These are phyloP conservation scores for Setophaga petechia DNA, from an alignment of 2,113 vertebrate genomes.

Conservation along the genomic window DNA sequence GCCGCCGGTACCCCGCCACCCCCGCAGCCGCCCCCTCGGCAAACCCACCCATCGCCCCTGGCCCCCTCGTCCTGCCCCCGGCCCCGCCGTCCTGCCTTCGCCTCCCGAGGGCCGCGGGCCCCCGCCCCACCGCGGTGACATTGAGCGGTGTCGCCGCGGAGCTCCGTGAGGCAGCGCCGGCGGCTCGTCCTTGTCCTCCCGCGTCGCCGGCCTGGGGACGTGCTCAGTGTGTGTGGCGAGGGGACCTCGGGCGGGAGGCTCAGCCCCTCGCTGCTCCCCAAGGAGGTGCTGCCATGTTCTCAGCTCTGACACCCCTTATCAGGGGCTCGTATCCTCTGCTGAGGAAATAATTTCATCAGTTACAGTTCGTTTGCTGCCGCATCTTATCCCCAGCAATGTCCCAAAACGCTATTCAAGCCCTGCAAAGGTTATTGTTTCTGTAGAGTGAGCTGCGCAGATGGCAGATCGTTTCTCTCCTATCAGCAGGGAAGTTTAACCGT, in stretches of 20 bases:
- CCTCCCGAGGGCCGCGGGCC: not conserved
- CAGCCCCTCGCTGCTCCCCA: not conserved
- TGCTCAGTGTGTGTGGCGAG: not conserved
- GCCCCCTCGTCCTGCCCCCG: not conserved
- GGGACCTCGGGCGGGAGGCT: not conserved
- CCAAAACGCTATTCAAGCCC: rapidly evolving
- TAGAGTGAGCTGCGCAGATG: not conserved
- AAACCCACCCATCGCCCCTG: not conserved
- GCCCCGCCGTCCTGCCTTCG: not conserved
- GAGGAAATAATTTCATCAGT: not conserved
- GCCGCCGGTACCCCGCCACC: not conserved
- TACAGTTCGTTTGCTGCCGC: not conserved
- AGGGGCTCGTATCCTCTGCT: not conserved
- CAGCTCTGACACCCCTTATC: rapidly evolving
- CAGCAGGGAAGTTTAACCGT: not conserved
- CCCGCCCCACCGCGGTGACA: not conserved
- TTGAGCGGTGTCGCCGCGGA: not conserved
- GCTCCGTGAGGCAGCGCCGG: not conserved
- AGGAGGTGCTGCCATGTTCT: not conserved
- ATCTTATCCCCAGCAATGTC: not conserved
- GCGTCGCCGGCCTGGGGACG: not conserved
- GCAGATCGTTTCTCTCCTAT: not conserved
- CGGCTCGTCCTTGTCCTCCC: not conserved
- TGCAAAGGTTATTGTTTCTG: not conserved
- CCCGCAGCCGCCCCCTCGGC: not conserved